Base-by-base conservation (phyloP, 2,797 vertebrate genomes). In the Myotis pilosus region DNA sequence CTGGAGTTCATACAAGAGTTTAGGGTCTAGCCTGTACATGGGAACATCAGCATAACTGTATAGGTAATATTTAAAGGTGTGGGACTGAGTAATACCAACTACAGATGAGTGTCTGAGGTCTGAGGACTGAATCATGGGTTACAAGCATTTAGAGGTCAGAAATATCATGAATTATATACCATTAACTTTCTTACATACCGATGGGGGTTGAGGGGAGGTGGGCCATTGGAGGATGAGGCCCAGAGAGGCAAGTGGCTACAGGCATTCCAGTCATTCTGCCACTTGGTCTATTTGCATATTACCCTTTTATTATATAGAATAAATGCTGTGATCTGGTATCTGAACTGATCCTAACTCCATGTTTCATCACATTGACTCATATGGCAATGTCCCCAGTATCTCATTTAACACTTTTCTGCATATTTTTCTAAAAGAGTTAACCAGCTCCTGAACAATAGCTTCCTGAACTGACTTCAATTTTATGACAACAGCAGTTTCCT, bases 361-460 rank as follows among this genome's bases (percentile, higher is more conserved):
- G 23, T 49, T 9, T 19, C 20, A 89, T 15, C 79, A 83, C 15
- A 62, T 38, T 72, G 44, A 44, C 64, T 90, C 33, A 64, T 68
- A 41, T 71, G 57, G 53, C 22, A 83, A n/a, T 51, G 16, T 71
- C 9, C 47, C 5, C 10, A n/a, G 22, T 55, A 87, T 76, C 28
- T 91, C 51, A 68, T 9, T 69, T 83, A 92, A 62, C 16, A 25
- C 53, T 57, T 92, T 41, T 57, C 47, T 91, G 66, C 10, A 17
- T 55, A n/a, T 75, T 94, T 87, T 76, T 89, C 85, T 87, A 64
- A 93, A 87, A 79, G n/a, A 33, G 51, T 44, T 51, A 64, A n/a
- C 78, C 30, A 84, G 15, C 28, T 64, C 80, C 23, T 89, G 60
- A 89, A 55, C 28, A 22, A 36, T 23, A 41, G 19, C 41, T 71